A percentile compares a stretch with the other conserved stretches of the same genome.
Evolutionary conservation across 2,113 vertebrate species (phyloP).

Genomic region (Dasypus novemcinctus): DNA sequence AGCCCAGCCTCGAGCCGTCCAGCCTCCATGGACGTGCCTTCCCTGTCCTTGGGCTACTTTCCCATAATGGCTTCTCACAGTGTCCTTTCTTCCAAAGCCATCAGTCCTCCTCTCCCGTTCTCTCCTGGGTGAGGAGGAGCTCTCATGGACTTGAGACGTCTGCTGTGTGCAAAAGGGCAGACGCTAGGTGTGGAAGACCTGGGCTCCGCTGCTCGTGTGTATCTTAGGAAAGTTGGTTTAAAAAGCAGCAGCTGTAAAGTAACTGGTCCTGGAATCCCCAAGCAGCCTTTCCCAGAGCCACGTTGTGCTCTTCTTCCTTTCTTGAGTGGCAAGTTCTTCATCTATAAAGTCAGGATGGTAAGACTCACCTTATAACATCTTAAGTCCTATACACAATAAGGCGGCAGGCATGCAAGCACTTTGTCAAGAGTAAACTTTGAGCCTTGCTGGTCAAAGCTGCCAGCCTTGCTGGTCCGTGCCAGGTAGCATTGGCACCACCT

Average conservation of each 20-base stretch:
- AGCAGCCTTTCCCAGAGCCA: rapidly evolving
- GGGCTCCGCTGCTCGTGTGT: not conserved
- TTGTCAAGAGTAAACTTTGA: not conserved
- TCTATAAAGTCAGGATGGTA: not conserved
- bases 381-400: not conserved
- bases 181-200: too few species aligned
- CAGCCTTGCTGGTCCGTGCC: too few species aligned
- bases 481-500: not conserved
- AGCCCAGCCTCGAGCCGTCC: not conserved
- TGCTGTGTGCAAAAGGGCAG: not conserved
- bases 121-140: not conserved
- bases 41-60: not conserved
- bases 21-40: not conserved
- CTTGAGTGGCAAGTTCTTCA: not conserved
- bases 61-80: not conserved
- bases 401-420: not conserved
- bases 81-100: not conserved
- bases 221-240: not conserved
- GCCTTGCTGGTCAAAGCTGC: not conserved
- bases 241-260: not conserved
- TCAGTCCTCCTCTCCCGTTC: not conserved
- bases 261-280: too few species aligned
- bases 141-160: not conserved
- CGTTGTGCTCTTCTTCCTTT: not conserved
- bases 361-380: not conserved